Evolutionary conservation across 2,888 invertebrate species (phyloP).

Genomic region (Hyalella azteca): DNA sequence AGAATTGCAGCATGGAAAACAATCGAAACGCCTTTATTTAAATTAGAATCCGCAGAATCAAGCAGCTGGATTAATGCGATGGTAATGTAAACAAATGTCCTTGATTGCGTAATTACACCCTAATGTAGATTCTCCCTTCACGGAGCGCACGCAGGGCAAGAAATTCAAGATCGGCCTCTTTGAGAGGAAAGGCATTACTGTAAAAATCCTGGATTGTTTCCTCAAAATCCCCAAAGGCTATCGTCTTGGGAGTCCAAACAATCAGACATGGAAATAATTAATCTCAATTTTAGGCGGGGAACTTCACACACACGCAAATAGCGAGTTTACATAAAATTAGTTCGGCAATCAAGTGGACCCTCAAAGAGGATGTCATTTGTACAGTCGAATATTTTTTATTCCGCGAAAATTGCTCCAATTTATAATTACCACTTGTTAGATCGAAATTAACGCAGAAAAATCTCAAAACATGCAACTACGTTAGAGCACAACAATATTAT

Average conservation of each 20-base stretch:
- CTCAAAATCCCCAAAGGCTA: too few relatives aligned
- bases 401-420: too few relatives aligned
- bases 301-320: not conserved
- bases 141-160: not conserved
- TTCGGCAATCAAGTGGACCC: not conserved
- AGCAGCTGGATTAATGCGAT: not conserved
- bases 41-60: not conserved
- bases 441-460: too few relatives aligned
- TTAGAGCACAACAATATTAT: too few relatives aligned
- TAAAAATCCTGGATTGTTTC: too few relatives aligned
- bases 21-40: not conserved
- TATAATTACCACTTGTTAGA: too few relatives aligned
- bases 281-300: not conserved
- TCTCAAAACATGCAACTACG: too few relatives aligned
- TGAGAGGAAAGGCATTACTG: not conserved
- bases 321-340: not conserved
- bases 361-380: not conserved
- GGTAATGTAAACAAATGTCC: constrained; percentile 5
- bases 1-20: too few relatives aligned
- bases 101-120: not conserved
- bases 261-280: not conserved
- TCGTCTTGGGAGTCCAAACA: not conserved
- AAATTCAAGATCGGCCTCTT: not conserved
- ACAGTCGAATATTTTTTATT: not conserved
- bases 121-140: not conserved